Percentiles rank a stretch among this genome's conserved stretches.
These are phyloP conservation scores for Gonocerus acuteangulatus DNA, from an alignment of 2,888 invertebrate species.

Conservation along the genomic window DNA sequence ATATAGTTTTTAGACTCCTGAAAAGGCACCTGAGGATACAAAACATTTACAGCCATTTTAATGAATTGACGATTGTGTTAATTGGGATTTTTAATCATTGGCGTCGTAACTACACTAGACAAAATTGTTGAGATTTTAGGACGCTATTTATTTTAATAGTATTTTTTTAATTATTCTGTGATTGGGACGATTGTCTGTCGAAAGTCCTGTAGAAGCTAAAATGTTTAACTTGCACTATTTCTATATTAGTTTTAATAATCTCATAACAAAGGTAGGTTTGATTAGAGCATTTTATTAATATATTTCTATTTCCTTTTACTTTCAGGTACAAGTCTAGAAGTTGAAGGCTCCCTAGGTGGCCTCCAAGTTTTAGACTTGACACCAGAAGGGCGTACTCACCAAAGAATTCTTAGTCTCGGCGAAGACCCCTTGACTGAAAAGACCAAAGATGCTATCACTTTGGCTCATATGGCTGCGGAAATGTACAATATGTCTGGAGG, in stretches of 20 bases:
- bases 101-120: too few relatives aligned
- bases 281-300: too few relatives aligned
- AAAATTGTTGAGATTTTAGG: too few relatives aligned
- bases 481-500: slow-evolving; percentile 42
- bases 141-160: too few relatives aligned
- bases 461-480: slow-evolving; percentile 41
- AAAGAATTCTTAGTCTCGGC: slow-evolving; percentile 78
- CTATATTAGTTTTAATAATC: neutral
- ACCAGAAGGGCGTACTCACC: slow-evolving; percentile 71
- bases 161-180: too few relatives aligned
- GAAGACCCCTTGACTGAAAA: slow-evolving; percentile 57
- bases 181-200: too few relatives aligned
- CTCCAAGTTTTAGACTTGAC: slow-evolving; percentile 84
- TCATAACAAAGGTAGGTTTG: too few relatives aligned
- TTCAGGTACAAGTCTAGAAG: slow-evolving; percentile 51
- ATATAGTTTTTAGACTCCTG: too few relatives aligned
- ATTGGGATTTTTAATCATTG: too few relatives aligned
- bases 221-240: neutral
- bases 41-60: too few relatives aligned
- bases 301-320: neutral
- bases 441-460: slow-evolving; percentile 40
- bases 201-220: neutral
- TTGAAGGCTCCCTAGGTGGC: slow-evolving; percentile 84
- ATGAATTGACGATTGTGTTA: too few relatives aligned
- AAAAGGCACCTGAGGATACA: too few relatives aligned